phyloP scores from a whole-genome alignment of 2,888 invertebrate species.

The Drosophila algonquin region DNA sequence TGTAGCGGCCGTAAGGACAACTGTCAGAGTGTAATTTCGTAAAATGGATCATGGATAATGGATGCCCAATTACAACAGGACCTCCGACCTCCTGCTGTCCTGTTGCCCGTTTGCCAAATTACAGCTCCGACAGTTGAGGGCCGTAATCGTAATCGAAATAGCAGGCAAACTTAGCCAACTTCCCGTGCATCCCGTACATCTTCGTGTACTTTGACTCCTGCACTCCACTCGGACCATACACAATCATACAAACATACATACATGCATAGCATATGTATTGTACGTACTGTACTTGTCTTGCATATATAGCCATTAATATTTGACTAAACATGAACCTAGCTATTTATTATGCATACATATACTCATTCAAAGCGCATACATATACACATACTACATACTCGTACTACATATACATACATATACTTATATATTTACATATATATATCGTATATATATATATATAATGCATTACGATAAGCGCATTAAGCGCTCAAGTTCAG shows the following conservation, averaged over 20 bases:
- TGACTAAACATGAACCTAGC: slow-evolving; percentile 73
- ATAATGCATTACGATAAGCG: slow-evolving; percentile 62
- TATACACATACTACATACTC: slow-evolving; percentile 36
- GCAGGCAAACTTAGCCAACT: slow-evolving; percentile 25
- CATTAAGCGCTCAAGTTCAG: slow-evolving; percentile 61
- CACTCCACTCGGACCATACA: slow-evolving; percentile 1
- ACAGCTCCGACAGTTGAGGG: slow-evolving; percentile 53
- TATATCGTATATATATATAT: slow-evolving; percentile 24
- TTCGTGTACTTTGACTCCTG: neutral
- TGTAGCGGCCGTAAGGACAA: slow-evolving; percentile 53
- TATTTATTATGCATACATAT: slow-evolving; percentile 52
- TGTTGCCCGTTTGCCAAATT: slow-evolving; percentile 25
- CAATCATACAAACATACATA: slow-evolving; percentile 1
- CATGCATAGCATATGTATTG: too few relatives aligned
- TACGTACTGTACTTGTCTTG: slow-evolving; percentile 27
- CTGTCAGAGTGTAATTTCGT: slow-evolving; percentile 62
- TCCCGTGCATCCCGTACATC: slow-evolving; percentile 12
- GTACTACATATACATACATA: slow-evolving; percentile 2
- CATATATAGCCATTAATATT: slow-evolving; percentile 69
- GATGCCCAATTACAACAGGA: slow-evolving; percentile 48
- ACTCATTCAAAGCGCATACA: slow-evolving; percentile 24
- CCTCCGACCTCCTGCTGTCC: neutral
- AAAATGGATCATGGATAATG: slow-evolving; percentile 66
- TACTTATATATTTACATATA: slow-evolving; percentile 6
- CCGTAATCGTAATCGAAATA: slow-evolving; percentile 13